phyloP scores from a whole-genome alignment of 2,888 invertebrate species.

The Ischnura elegans region DNA sequence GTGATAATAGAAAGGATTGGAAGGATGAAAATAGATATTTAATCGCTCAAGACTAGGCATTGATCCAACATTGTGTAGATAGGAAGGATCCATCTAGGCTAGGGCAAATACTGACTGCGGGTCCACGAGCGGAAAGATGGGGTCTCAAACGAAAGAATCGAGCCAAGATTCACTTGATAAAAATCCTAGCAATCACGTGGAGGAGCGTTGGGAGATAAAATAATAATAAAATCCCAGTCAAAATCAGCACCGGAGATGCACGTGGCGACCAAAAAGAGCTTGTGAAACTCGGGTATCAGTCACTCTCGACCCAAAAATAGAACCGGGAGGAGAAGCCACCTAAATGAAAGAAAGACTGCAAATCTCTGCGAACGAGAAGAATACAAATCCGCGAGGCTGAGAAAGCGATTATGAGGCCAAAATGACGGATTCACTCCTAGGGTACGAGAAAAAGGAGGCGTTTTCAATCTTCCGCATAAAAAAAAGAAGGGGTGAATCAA shows the following conservation, averaged over 20 bases:
- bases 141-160: not conserved
- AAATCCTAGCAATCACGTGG: not conserved
- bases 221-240: not conserved
- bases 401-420: conserved; percentile 40
- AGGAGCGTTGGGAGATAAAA: not conserved
- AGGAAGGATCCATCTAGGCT: too few species aligned
- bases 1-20: too few species aligned
- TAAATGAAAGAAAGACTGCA: not conserved
- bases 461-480: conserved; percentile 50
- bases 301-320: not conserved
- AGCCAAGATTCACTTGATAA: not conserved
- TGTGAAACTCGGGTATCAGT: not conserved
- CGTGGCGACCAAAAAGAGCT: not conserved
- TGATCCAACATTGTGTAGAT: too few species aligned
- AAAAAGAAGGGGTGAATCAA: conserved; percentile 43
- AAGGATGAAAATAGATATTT: too few species aligned
- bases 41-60: too few species aligned
- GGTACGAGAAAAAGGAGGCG: not conserved
- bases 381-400: not conserved
- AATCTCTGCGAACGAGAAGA: not conserved
- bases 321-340: not conserved
- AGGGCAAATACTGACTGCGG: too few species aligned
- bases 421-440: conserved; percentile 41
- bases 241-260: not conserved
- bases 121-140: too few species aligned